Base-by-base conservation (phyloP, 2,113 vertebrate species). In the Siniperca knerii region DNA sequence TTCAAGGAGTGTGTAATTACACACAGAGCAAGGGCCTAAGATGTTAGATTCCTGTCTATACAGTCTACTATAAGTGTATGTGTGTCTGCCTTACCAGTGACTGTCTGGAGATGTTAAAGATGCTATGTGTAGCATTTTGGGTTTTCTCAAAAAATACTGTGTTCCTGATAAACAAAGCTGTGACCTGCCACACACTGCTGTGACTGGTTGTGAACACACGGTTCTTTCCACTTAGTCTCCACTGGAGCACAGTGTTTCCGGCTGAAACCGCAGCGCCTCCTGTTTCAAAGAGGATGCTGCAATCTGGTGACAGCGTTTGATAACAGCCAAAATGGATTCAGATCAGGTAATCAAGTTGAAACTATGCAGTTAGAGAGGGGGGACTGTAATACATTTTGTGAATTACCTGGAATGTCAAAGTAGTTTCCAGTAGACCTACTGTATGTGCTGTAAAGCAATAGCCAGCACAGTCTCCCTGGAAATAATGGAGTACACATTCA, bases 1-100 rank as follows among this genome's bases (percentile, higher is more conserved):
- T 89, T 88, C 72, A 69, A 80, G 40, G 81, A 69, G 68, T 64
- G 61, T 84, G 60, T 84, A 72, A 82, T 80, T 77, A 80, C 80
- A 79, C 68, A 66, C 70, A 79, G 77, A 91, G 80, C 71, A 11
- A 64, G 50, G 54, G 76, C 77, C 84, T 79, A 25, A 83, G 58
- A 82, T 87, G 80, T 80, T 72, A 73, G 62, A 78, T 68, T 54
- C 52, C 58, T 65, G 62, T 85, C 83, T 83, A 75, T 71, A 67
- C 40, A 52, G 58, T 23, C 79, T 23, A 21, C 75, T 48, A 12
- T 72, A 57, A 57, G 75, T 54, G 35, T 74, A n/a, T 68, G 66
- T 73, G 66, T 54, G 35, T 54, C 37, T 67, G 71, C 70, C n/a
- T 9, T 16, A 67, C 33, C 25, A 40, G 25, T 50, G 73, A 65